Conservation (phyloP, 2,888 invertebrate species). For the Tromatobia lineatoria region DNA sequence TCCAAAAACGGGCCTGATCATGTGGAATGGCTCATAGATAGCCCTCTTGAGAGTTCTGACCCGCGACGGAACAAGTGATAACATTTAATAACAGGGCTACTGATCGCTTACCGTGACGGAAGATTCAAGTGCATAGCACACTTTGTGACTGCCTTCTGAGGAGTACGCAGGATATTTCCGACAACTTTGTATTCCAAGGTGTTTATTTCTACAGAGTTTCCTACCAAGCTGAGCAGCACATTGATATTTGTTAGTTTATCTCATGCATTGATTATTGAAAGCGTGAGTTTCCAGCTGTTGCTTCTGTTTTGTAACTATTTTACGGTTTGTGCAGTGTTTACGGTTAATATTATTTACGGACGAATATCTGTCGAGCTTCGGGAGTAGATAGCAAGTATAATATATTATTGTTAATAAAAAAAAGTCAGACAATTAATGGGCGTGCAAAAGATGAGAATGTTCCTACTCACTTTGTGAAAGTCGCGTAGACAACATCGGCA, state of each 20-base stretch:
- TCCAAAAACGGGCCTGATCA: too few relatives aligned
- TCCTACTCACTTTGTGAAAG: constrained; percentile 93
- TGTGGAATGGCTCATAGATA: constrained; percentile 31
- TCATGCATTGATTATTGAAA: neutral
- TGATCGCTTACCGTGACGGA: constrained; percentile 69
- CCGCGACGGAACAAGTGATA: constrained; percentile 41
- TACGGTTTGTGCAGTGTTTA: neutral
- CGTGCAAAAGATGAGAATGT: constrained; percentile 33
- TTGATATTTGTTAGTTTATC: neutral
- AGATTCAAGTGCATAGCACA: constrained; percentile 68
- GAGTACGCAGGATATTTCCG: constrained; percentile 81
- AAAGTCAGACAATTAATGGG: neutral
- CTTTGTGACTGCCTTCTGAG: constrained; percentile 70
- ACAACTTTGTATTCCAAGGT: constrained; percentile 84
- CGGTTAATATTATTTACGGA: constrained; percentile 5
- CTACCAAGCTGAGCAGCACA: constrained; percentile 83
- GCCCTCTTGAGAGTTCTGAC: constrained; percentile 39
- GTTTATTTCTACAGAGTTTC: constrained; percentile 84
- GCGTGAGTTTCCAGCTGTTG: neutral
- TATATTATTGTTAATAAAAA: constrained; percentile 1
- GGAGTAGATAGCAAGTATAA: neutral
- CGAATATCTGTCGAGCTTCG: constrained; percentile 6
- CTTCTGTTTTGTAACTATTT: constrained; percentile 10
- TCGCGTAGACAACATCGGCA: constrained; percentile 94
- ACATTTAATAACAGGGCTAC: constrained; percentile 63